A percentile compares a stretch with the other conserved stretches of the same genome.
Evolutionary conservation across 2,797 vertebrate genomes (phyloP).

Genomic region (Myripristis jacobus): DNA sequence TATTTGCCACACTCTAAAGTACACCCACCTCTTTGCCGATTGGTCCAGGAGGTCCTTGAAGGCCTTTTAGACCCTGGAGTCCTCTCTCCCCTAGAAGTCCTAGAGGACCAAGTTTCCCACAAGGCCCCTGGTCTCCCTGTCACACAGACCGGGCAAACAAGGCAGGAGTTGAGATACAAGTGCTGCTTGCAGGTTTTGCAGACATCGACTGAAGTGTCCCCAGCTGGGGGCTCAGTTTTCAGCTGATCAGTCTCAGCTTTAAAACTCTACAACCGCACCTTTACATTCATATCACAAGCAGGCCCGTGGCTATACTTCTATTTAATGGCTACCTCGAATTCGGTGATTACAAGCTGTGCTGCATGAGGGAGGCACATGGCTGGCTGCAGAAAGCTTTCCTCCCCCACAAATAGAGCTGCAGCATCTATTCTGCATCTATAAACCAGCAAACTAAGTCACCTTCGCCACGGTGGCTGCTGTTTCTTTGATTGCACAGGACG

Average conservation of each 20-base stretch:
- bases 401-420: too few relatives aligned
- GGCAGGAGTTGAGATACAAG: constrained; percentile 10
- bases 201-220: not conserved
- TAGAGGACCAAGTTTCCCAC: constrained; percentile 71
- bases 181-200: not conserved
- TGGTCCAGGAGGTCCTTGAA: constrained; percentile 77
- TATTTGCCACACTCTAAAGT: too few relatives aligned
- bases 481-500: not conserved
- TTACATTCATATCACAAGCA: not conserved
- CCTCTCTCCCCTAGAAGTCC: constrained; percentile 76
- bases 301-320: not conserved
- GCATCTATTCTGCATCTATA: too few relatives aligned
- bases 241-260: not conserved
- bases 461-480: too few relatives aligned
- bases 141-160: constrained; percentile 6
- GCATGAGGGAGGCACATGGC: too few relatives aligned
- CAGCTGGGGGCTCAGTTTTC: not conserved
- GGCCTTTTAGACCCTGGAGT: constrained; percentile 78
- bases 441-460: too few relatives aligned
- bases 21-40: constrained; percentile 78
- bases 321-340: not conserved
- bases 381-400: too few relatives aligned
- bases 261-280: not conserved
- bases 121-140: constrained; percentile 81
- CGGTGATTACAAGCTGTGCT: not conserved